phyloP scores from a whole-genome alignment of 2,113 vertebrate species.

The Larimichthys polyactis region DNA sequence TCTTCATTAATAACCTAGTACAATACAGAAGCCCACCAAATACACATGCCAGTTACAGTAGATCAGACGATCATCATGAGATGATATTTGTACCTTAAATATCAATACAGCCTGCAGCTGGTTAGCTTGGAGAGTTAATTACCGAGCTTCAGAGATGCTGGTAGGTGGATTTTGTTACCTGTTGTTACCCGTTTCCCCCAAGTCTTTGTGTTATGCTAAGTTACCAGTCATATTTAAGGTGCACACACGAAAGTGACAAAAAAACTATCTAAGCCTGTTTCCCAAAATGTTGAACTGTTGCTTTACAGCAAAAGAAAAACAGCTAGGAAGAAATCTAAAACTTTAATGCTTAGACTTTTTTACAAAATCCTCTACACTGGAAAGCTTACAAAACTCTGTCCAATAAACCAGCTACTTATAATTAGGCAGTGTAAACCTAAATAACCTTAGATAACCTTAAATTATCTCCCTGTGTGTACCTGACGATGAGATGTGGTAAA shows the following conservation, averaged over 20 bases:
- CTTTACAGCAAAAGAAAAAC: background rate
- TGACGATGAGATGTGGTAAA: background rate
- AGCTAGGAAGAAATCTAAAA: background rate
- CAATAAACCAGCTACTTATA: background rate
- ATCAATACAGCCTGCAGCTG: background rate
- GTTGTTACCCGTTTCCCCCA: background rate
- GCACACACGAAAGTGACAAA: background rate
- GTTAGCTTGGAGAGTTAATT: background rate
- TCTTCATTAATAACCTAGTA: background rate
- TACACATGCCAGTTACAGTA: background rate
- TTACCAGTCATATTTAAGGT: background rate
- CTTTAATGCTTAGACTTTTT: background rate
- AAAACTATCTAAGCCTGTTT: background rate
- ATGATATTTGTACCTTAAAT: background rate
- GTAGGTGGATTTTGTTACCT: background rate
- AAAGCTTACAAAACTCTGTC: slow-evolving; percentile 1
- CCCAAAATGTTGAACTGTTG: background rate
- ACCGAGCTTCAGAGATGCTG: background rate
- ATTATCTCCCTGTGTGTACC: background rate
- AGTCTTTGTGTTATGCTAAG: background rate
- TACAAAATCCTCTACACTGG: background rate
- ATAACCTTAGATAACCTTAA: slow-evolving; percentile 8
- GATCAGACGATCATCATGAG: background rate
- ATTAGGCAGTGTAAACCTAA: background rate
- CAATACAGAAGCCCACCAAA: background rate